Base-by-base conservation (phyloP, 2,113 vertebrate genomes). In the Sylvia atricapilla region DNA sequence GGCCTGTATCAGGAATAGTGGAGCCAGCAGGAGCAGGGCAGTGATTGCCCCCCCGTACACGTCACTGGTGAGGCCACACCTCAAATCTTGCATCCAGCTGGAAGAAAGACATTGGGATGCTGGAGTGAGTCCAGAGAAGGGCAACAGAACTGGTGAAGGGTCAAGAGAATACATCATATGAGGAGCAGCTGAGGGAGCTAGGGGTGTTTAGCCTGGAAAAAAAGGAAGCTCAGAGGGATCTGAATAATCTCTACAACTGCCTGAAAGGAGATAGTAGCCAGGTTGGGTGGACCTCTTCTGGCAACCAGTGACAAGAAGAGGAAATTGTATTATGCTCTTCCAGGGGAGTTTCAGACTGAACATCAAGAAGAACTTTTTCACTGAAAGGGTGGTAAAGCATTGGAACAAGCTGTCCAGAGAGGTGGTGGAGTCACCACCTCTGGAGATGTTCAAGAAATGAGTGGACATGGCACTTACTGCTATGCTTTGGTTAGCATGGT, bases 401-500 rank as follows among this genome's bases (percentile, higher is more conserved):
- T 53, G 53, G 15, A 74, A 39, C 7, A 39, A 49, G 13, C 19
- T n/a, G 52, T n/a, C 68, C 68, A 74, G 60, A 50, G 52, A 67
- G 15, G 33, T 28, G 8, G 9, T 58, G 22, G 14, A 37, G 43
- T 43, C 43, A 52, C 15, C 1, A 2, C 4, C 6, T 18, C 19
- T 20, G 6, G 15, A 28, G 7, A 4, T 25, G 10, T n/a, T 53
- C 37, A 30, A 67, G 46, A 67, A 60, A 67, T 30, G 44, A 39
- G 23, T 46, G 23, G 15, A n/a, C 1, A 0, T 59, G 46, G 16
- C 23, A 39, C 39, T 50, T 15, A n/a, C 1, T 59, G 33, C 27
- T 9, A 8, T 39, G 44, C 28, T 74, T 67, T 59, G 13, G 6
- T 30, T 82, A 46, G 15, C 33, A 14, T 20, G 19, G 6, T 52